Conservation (phyloP, 1,140 invertebrate species). For the Apis laboriosa region DNA sequence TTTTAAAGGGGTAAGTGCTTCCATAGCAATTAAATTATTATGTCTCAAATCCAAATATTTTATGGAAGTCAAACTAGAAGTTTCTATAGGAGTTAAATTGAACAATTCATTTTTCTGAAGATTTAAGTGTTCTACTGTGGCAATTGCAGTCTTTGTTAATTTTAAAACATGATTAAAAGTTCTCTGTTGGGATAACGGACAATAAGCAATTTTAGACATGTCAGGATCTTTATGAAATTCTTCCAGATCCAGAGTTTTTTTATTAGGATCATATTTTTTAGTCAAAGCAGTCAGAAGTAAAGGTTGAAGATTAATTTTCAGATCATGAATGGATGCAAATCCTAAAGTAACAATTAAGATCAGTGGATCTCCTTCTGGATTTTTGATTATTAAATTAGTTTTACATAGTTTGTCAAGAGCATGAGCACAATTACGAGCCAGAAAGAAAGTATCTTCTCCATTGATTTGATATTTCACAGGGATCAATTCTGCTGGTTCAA, state of each 20-base stretch:
- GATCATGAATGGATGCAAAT: conserved; percentile 77
- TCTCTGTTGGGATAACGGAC: conserved; percentile 78
- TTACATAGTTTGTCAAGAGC: conserved; percentile 80
- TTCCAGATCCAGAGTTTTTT: conserved; percentile 76
- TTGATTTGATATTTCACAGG: conserved; percentile 79
- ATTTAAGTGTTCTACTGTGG: conserved; percentile 73
- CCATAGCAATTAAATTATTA: conserved; percentile 75
- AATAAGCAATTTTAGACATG: conserved; percentile 77
- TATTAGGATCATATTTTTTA: conserved; percentile 72
- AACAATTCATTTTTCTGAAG: conserved; percentile 78
- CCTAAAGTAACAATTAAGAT: conserved; percentile 78
- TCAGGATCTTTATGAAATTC: conserved; percentile 79
- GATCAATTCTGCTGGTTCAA: conserved; percentile 80
- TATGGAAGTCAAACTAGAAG: conserved; percentile 65
- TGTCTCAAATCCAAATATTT: conserved; percentile 79
- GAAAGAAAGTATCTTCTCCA: conserved; percentile 76
- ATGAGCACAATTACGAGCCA: conserved; percentile 80
- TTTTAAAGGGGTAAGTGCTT: conserved; percentile 64
- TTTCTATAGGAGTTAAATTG: conserved; percentile 74
- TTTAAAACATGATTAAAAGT: conserved; percentile 79
- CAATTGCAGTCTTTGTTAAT: conserved; percentile 73
- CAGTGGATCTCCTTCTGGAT: conserved; percentile 72
- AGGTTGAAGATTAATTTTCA: conserved; percentile 80
- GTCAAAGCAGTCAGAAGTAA: conserved; percentile 75
- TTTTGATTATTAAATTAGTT: conserved; percentile 78